Conservation (phyloP, 2,113 vertebrate genomes). For the Calypte anna region DNA sequence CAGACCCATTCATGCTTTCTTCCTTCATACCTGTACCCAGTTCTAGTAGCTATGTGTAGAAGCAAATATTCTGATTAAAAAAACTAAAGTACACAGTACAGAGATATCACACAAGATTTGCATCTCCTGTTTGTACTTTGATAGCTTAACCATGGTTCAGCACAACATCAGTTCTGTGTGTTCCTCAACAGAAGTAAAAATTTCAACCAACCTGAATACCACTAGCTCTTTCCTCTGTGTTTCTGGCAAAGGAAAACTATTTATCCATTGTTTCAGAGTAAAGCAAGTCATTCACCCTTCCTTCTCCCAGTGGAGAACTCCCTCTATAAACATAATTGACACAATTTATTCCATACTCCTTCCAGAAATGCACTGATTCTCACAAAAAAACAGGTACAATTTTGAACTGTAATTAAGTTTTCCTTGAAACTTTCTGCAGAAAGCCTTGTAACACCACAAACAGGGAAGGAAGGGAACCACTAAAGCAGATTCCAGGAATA, state of each 20-base stretch:
- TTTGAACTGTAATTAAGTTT: not conserved
- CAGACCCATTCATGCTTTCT: not conserved
- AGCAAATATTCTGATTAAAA: not conserved
- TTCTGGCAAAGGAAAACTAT: not conserved
- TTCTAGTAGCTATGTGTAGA: not conserved
- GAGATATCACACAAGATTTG: not conserved
- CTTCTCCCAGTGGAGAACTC: not conserved
- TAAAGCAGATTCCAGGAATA: not conserved
- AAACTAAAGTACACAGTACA: not conserved
- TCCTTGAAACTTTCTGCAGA: not conserved
- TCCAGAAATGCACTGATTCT: not conserved
- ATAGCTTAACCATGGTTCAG: not conserved
- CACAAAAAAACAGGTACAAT: not conserved
- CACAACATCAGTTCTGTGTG: rapidly evolving
- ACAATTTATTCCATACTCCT: not conserved
- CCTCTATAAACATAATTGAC: not conserved
- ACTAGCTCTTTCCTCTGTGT: not conserved
- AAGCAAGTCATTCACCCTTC: not conserved
- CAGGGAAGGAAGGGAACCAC: not conserved
- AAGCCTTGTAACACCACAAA: not conserved
- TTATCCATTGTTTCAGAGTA: not conserved
- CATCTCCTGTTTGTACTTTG: not conserved
- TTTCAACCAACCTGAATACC: not conserved
- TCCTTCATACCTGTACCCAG: not conserved
- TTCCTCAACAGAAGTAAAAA: not conserved